phyloP scores from a whole-genome alignment of 2,113 vertebrate genomes.

The Equus quagga region DNA sequence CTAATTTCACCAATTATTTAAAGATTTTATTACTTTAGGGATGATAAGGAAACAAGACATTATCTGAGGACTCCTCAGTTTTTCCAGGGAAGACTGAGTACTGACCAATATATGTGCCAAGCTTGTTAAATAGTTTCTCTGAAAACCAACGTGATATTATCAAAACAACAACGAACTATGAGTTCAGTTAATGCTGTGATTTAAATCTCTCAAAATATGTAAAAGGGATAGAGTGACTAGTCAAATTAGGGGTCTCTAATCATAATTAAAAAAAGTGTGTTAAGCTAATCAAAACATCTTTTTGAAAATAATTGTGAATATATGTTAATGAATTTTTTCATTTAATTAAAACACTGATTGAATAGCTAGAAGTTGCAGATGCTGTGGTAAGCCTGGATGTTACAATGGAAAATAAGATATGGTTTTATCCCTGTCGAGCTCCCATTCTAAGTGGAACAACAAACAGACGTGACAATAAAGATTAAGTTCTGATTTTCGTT shows the following conservation, averaged over 20 bases:
- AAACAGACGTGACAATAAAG: background rate
- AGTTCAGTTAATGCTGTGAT: background rate
- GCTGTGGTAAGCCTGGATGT: background rate
- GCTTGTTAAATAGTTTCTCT: background rate
- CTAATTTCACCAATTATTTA: background rate
- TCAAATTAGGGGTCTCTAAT: background rate
- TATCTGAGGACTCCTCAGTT: background rate
- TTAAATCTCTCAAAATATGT: background rate
- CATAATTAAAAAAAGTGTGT: background rate
- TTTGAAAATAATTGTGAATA: constrained; percentile 37
- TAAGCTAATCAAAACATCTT: background rate
- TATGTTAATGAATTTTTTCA: background rate
- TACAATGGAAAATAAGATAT: background rate
- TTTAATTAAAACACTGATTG: constrained; percentile 32
- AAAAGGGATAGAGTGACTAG: background rate
- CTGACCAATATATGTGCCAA: background rate
- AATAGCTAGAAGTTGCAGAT: background rate
- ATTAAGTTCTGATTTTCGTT: background rate
- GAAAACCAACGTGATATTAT: background rate
- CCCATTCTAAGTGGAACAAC: background rate
- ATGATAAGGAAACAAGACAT: background rate
- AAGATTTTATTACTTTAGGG: background rate
- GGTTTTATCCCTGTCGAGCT: background rate
- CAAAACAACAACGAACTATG: background rate
- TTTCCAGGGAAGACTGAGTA: background rate